Evolutionary conservation across 1,140 invertebrate genomes (phyloP), one percentile per base, ranked within the genome.

Genomic region (Hestina assimilis): DNA sequence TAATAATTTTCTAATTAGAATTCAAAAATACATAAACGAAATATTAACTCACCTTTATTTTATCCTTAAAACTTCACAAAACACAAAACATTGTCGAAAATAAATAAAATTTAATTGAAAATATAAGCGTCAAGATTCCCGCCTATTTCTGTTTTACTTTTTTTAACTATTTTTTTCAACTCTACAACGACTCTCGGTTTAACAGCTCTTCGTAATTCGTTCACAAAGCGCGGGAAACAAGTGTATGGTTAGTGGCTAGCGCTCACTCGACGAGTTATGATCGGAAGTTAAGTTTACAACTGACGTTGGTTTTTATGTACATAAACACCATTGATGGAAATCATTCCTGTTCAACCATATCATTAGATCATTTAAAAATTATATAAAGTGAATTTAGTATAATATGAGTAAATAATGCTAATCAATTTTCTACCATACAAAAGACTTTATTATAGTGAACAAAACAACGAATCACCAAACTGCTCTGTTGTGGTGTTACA

Each of bases 221-320:
- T 46, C 52, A 40, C 38, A 59, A 57, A 63, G 60, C 69, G 62
- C 66, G 63, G 56, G 56, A 69, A 69, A 66, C 68, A 51, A 64
- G 63, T 72, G 72, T 72, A 67, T 56, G 43, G 42, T 33, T 21
- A 46, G 29, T 23, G 43, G 17, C 45, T 29, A 33, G 29, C 28
- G 45, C 45, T 29, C n/a, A n/a, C 20, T 31, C 33, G 29, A 47
- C 45, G 45, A 47, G 28, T 15, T 35, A 14, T 47, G 45, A 31
- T 47, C 45, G 45, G 45, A 47, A 47, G 17, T 47, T 21, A 19
- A 15, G 8, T 33, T n/a, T n/a, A n/a, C n/a, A n/a, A n/a, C n/a
- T n/a, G n/a, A n/a, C 31, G 5, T 33, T 47, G 31, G 45, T 47
- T 47, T 17, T 47, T 47, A 33, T 47, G 45, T 47, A 47, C 45